Base-by-base conservation (phyloP, 2,888 invertebrate species). In the Coecobrya sp. region DNA sequence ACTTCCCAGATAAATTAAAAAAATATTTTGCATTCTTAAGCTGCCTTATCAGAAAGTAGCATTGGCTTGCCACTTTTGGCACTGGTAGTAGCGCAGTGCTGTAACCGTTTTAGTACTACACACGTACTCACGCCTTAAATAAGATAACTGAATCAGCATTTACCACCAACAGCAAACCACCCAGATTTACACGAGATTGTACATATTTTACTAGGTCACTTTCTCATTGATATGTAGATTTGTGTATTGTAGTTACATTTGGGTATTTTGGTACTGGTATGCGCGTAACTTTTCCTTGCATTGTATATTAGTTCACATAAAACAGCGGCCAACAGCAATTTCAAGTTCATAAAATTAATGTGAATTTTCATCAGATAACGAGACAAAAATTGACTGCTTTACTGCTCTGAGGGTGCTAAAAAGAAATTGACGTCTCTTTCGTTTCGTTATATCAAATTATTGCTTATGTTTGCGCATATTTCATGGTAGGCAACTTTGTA, bases 281-380 rank as follows among this genome's bases (percentile, higher is more conserved):
- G 19, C 42, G 73, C 10, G 36, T 76, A 8, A 68, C 27, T 68
- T 68, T 68, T 27, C 65, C 65, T 30, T 49, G 5, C 59, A n/a
- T 19, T 62, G 62, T 62, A 13, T 36, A n/a, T 36, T 25, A 70
- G n/a, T n/a, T 10, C 36, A 30, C 42, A 30, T 10, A 19, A 42
- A 52, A 1, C 55, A 59, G 16, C 55, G 22, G 86, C 86, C 70
- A 86, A 86, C 30, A 52, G 86, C 86, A 55, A 86, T 70, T 82
- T 86, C 86, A 86, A 86, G 86, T 86, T 86, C 30, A 70, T 86
- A 87, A 86, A 45, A 73, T 86, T 86, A 86, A 86, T 86, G 73
- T 52, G 76, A 76, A 22, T 76, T 87, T 87, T 87, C 76, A 87
- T 87, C 86, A 87, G 86, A 87, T 87, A 87, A 87, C 22, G 42